Conservation (phyloP, 2,888 invertebrate species). For the Caenorhabditis virilis region DNA sequence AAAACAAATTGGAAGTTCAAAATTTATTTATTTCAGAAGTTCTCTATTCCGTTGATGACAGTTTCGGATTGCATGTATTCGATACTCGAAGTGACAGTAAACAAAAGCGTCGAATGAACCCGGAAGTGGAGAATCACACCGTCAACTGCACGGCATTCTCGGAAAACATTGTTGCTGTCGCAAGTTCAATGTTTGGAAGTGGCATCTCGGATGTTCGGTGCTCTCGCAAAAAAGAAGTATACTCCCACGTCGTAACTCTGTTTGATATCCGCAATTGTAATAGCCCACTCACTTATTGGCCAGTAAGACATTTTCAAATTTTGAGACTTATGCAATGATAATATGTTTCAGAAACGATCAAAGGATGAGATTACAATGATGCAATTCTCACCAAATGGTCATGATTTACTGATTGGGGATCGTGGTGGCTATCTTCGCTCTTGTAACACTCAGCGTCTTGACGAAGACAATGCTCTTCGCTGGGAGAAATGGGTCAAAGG, state of each 20-base stretch:
- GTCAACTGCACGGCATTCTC: slow-evolving; percentile 33
- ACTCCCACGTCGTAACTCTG: slow-evolving; percentile 30
- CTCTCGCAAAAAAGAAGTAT: slow-evolving; percentile 19
- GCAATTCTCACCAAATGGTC: slow-evolving; percentile 35
- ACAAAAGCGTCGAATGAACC: slow-evolving; percentile 42
- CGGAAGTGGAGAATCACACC: slow-evolving; percentile 41
- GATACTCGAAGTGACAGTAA: slow-evolving; percentile 33
- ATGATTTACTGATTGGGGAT: slow-evolving; percentile 33
- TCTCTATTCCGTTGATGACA: slow-evolving; percentile 39
- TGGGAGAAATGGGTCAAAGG: slow-evolving; percentile 19
- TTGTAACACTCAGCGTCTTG: slow-evolving; percentile 13
- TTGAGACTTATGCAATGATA: neutral
- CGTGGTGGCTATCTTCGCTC: slow-evolving; percentile 14
- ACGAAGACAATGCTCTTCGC: slow-evolving; percentile 27
- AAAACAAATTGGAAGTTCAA: neutral
- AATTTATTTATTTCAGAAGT: slow-evolving; percentile 14
- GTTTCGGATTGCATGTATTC: slow-evolving; percentile 42
- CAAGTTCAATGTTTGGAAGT: slow-evolving; percentile 36
- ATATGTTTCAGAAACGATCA: slow-evolving; percentile 26
- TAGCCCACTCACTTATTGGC: slow-evolving; percentile 36
- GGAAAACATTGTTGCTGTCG: slow-evolving; percentile 29
- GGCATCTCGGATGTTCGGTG: slow-evolving; percentile 30
- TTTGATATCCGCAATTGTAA: slow-evolving; percentile 32
- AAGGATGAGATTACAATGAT: slow-evolving; percentile 16
- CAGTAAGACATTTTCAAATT: slow-evolving; percentile 10